Percentiles rank a stretch among this genome's conserved stretches.
Conservation (phyloP, 2,113 vertebrate species). For the Eulemur rufifrons region DNA sequence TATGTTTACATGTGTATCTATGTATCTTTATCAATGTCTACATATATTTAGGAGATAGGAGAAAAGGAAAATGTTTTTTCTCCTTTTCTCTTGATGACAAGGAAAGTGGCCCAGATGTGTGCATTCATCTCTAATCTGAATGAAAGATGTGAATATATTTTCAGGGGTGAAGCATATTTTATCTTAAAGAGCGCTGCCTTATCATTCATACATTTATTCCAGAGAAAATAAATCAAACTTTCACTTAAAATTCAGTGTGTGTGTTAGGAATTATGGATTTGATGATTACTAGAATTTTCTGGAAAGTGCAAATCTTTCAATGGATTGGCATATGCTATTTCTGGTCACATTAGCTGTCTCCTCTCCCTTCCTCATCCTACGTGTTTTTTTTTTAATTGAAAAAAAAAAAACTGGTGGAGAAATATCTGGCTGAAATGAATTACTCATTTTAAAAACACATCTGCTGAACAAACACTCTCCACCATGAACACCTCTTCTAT, state of each 20-base stretch:
- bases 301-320: slow-evolving; percentile 43
- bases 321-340: not conserved
- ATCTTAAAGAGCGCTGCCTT: slow-evolving; percentile 42
- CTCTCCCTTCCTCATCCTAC: not conserved
- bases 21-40: not conserved
- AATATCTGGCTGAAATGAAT: not conserved
- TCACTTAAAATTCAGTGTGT: not conserved
- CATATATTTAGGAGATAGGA: not conserved
- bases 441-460: not conserved
- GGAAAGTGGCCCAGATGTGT: not conserved
- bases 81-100: not conserved
- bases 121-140: slow-evolving; percentile 52
- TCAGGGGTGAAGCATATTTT: slow-evolving; percentile 53
- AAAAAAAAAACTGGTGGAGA: not conserved
- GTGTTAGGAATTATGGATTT: not conserved
- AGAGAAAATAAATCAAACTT: slow-evolving; percentile 45
- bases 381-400: not conserved
- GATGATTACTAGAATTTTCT: slow-evolving; percentile 29
- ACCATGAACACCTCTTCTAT: not conserved
- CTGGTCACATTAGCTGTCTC: not conserved
- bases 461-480: not conserved
- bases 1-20: not conserved
- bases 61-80: not conserved
- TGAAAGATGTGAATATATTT: slow-evolving; percentile 54
- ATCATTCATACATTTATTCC: slow-evolving; percentile 38